A percentile compares a stretch with the other conserved stretches of the same genome.
phyloP scores from a whole-genome alignment of 2,113 vertebrate genomes.

The Labrus mixtus region DNA sequence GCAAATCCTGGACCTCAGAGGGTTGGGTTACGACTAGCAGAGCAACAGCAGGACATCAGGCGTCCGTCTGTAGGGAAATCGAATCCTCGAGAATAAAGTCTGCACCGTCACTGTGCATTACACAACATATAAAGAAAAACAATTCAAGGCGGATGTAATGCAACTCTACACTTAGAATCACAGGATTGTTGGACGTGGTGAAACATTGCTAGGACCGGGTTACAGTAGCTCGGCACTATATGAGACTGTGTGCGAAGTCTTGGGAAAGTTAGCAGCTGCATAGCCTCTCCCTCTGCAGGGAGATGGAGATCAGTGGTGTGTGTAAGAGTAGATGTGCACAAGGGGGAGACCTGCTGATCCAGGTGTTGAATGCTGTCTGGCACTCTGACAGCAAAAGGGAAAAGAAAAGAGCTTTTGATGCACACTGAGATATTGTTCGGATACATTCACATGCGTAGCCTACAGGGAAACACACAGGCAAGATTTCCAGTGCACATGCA shows the following conservation, averaged over 20 bases:
- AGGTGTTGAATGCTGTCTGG: constrained; percentile 77
- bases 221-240: constrained; percentile 59
- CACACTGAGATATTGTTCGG: constrained; percentile 41
- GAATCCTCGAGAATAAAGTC: constrained; percentile 43
- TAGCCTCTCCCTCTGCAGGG: constrained; percentile 56
- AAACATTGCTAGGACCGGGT: constrained; percentile 51
- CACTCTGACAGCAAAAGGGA: constrained; percentile 62
- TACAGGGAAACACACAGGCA: constrained; percentile 38
- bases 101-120: constrained; percentile 52
- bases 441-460: constrained; percentile 42
- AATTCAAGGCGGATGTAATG: constrained; percentile 44
- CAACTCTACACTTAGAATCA: constrained; percentile 48
- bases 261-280: constrained; percentile 75
- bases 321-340: constrained; percentile 71
- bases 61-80: constrained; percentile 56
- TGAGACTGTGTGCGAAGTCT: constrained; percentile 47
- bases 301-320: constrained; percentile 69
- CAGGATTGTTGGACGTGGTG: constrained; percentile 60
- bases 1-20: constrained; percentile 42
- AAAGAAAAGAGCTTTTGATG: constrained; percentile 53
- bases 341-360: constrained; percentile 75
- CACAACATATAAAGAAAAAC: constrained; percentile 58
- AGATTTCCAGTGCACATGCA: constrained; percentile 10
- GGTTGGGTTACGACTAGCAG: constrained; percentile 34
- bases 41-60: constrained; percentile 51